Conservation (phyloP, 2,113 vertebrate genomes). For the Orcinus orca region DNA sequence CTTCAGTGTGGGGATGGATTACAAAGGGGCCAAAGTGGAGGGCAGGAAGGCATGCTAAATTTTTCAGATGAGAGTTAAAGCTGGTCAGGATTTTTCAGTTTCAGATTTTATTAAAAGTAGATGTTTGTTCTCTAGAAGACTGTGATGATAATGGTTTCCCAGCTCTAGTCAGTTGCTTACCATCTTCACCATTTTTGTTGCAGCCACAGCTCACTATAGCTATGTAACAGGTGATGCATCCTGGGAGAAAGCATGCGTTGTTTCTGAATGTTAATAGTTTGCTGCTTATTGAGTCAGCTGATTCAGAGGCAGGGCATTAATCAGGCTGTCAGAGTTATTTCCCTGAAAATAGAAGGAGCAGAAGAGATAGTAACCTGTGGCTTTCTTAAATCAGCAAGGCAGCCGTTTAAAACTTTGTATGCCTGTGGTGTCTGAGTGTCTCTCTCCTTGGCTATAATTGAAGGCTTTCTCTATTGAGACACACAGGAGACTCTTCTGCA, state of each 20-base stretch:
- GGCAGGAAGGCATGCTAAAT: not conserved
- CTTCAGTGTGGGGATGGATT: not conserved
- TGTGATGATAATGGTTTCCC: not conserved
- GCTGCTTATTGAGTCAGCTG: not conserved
- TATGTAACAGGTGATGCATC: rapidly evolving
- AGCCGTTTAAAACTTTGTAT: not conserved
- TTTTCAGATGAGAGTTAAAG: not conserved
- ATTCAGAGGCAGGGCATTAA: not conserved
- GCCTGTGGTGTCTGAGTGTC: not conserved
- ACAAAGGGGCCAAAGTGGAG: not conserved
- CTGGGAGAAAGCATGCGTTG: not conserved
- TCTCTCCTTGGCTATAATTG: not conserved
- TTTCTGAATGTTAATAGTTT: not conserved
- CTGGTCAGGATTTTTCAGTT: not conserved
- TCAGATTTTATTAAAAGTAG: not conserved
- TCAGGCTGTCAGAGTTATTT: not conserved
- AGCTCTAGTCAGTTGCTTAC: not conserved
- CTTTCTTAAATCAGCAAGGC: not conserved
- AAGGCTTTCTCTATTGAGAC: not conserved
- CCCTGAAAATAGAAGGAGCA: not conserved
- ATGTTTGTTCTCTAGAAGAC: not conserved
- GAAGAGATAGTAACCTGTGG: not conserved
- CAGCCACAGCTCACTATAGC: not conserved
- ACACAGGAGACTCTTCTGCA: not conserved
- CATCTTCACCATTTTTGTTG: not conserved